Evolutionary conservation across 2,888 invertebrate species (phyloP).

Genomic region (Sarcophaga subvicina): DNA sequence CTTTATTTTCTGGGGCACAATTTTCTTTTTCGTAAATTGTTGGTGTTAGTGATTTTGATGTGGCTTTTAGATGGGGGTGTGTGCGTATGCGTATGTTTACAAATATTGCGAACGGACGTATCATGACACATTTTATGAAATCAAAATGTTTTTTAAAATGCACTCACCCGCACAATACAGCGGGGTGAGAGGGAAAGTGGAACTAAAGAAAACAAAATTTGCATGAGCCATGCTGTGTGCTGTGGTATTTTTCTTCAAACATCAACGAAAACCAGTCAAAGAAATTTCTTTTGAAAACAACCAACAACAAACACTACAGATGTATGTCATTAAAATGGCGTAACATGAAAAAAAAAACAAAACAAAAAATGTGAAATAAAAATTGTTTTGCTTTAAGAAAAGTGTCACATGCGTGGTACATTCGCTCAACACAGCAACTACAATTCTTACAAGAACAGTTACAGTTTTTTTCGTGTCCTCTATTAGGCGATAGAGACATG

Average conservation of each 20-base stretch:
- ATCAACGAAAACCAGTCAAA: background rate
- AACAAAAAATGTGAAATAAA: background rate
- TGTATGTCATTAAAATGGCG: conserved; percentile 22
- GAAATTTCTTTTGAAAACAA: background rate
- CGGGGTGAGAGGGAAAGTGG: background rate
- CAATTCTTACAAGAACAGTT: background rate
- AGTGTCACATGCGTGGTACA: conserved; percentile 45
- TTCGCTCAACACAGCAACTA: background rate
- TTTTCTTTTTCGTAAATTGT: conserved; percentile 13
- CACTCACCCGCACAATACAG: conserved; percentile 11
- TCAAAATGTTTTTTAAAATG: conserved; percentile 23
- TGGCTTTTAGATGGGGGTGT: background rate
- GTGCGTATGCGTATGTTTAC: background rate
- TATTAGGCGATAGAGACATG: background rate
- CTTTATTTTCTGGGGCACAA: conserved; percentile 62
- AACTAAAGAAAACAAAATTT: background rate
- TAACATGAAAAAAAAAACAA: background rate
- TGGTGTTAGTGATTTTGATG: conserved; percentile 23
- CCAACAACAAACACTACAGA: background rate
- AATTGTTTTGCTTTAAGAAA: conserved; percentile 37
- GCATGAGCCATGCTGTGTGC: background rate
- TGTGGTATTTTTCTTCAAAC: background rate
- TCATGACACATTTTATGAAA: conserved; percentile 39
- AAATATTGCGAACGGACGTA: conserved; percentile 18
- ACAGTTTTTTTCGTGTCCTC: too few species aligned